These are phyloP conservation scores for Aphelenchoides avenae DNA, from an alignment of 1,140 invertebrate species.

Conservation along the genomic window DNA sequence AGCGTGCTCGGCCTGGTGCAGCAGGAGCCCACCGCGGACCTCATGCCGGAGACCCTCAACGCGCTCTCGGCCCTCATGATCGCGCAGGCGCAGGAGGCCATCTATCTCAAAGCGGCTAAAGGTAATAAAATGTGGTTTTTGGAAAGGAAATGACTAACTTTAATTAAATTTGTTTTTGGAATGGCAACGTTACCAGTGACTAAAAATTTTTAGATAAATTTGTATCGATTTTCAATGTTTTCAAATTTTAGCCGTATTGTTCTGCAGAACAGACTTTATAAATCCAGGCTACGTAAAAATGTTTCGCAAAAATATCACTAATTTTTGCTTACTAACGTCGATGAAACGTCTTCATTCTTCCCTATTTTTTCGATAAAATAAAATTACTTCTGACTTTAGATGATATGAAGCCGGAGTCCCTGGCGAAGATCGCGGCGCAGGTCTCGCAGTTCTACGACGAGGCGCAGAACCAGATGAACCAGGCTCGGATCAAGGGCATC, in stretches of 20 bases:
- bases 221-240: too few species aligned
- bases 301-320: too few species aligned
- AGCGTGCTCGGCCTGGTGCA: slow-evolving; percentile 77
- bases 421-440: slow-evolving; percentile 84
- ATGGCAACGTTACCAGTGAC: slow-evolving; percentile 7
- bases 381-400: slow-evolving; percentile 70
- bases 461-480: slow-evolving; percentile 78
- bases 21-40: slow-evolving; percentile 81
- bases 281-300: too few species aligned
- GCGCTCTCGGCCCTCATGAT: slow-evolving; percentile 84
- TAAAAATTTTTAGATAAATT: slow-evolving; percentile 1
- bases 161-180: background rate
- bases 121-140: slow-evolving; percentile 64
- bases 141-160: background rate
- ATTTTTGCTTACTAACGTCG: too few species aligned
- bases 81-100: slow-evolving; percentile 93
- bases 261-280: too few species aligned
- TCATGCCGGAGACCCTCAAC: slow-evolving; percentile 80
- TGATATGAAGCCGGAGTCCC: slow-evolving; percentile 83
- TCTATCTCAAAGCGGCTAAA: slow-evolving; percentile 84
- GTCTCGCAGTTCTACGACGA: slow-evolving; percentile 88
- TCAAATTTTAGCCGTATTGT: too few species aligned
- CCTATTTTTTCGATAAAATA: too few species aligned
- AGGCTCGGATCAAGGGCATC: slow-evolving; percentile 73
- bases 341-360: too few species aligned